Evolutionary conservation across 1,140 invertebrate species (phyloP), one percentile per base, ranked within the genome.

Genomic region (Polypedilum vanderplanki): DNA sequence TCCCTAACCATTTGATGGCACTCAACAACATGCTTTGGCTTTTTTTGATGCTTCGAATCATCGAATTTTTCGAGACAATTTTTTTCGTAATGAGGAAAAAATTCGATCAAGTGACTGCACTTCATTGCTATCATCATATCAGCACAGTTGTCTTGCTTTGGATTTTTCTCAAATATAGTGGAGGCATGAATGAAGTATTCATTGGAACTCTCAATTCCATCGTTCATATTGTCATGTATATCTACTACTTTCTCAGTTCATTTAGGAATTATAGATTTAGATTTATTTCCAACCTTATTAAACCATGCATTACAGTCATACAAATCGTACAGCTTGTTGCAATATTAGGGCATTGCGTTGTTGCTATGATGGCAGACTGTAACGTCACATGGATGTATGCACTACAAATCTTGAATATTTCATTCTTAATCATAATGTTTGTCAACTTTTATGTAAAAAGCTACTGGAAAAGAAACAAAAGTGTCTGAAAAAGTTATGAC

Each of bases 71-170:
- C 7, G 90, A 92, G 77, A 92, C 90, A 12, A 86, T 95, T 41
- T 96, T 96, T 83, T 95, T 96, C 82, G 87, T 96, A 33, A 82
- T 96, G 70, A 86, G 92, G 41, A 96, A 96, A 82, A 96, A 96
- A 80, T 86, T 90, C 75, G 88, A 88, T 77, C 93, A 96, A 79
- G 84, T 95, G 10, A 89, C 91, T 5, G 93, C 95, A 80, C 86
- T 96, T n/a, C 94, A 96, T 78, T 89, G 96, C 1, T 94, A 94
- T 80, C 94, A 96, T 81, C 94, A 97, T 81, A 85, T 90, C 9
- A 89, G 90, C 15, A 94, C 95, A 87, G 85, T 88, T 3, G 75
- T 89, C 0, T 84, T 88, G 3, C 84, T 85, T 9, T 93, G 88
- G 88, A 79, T 83, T 40, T 87, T 86, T 65, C 85, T 86, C 0